Evolutionary conservation across 1,140 invertebrate genomes (phyloP), one percentile per base, ranked within the genome.

Genomic region (Drosophila dunni): DNA sequence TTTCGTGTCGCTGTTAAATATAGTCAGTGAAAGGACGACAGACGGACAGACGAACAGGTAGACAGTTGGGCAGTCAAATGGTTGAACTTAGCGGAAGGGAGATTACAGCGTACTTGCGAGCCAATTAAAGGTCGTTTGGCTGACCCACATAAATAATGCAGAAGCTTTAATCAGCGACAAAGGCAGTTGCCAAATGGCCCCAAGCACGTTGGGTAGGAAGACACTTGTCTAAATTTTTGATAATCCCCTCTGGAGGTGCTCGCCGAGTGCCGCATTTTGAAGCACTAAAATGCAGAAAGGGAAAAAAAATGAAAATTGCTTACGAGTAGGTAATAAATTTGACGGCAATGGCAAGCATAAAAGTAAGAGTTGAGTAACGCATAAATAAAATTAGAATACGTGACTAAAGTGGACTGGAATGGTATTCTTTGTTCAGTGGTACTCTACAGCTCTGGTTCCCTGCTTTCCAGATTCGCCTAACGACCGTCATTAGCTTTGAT

Each of bases 71-170:
- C 61, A 61, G 58, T 15, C 60, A 38, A 50, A n/a, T 42, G 61
- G n/a, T 42, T 48, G 9, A 10, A 7, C 46, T 24, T 7, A 8
- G 33, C 29, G 38, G 44, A 42, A 62, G 15, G 7, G 2, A n/a
- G 20, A 44, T 83, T 83, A 71, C 75, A 64, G 70, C 68, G 68
- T 62, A 83, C 68, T 86, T 88, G 65, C 63, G 62, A 83, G 78
- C 79, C 84, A 86, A 86, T 86, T 89, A 86, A 83, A 89, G 83
- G 79, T 81, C 79, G 65, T 89, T 88, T 77, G 72, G 73, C 76
- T 83, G 84, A 80, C 83, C 80, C 84, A 86, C 84, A 86, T 86
- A 89, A 86, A 86, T 89, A 86, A 86, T 86, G 84, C 83, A 86
- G 79, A 68, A 88, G 80, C 79, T 69, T 79, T 86, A 86, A 86